Evolutionary conservation across 2,888 invertebrate species (phyloP).

Genomic region (Limnephilus rhombicus): DNA sequence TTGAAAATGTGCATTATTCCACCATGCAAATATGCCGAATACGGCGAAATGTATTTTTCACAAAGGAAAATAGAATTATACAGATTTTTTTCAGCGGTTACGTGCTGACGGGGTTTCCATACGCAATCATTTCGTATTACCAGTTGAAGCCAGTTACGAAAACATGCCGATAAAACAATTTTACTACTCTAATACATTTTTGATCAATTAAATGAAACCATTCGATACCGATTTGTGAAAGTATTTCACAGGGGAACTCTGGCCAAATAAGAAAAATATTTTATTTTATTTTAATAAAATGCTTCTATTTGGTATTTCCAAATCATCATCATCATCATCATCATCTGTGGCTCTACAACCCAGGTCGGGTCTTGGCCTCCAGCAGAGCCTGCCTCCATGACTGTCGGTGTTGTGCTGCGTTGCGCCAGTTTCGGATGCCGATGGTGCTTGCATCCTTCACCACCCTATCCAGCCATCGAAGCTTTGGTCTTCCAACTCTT

Average conservation of each 20-base stretch:
- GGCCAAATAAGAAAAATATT: too few species aligned
- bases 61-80: not conserved
- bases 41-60: not conserved
- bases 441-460: too few species aligned
- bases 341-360: too few species aligned
- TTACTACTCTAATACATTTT: not conserved
- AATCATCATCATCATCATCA: too few species aligned
- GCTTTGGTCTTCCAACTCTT: too few species aligned
- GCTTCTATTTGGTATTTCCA: too few species aligned
- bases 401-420: too few species aligned
- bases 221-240: not conserved
- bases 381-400: too few species aligned
- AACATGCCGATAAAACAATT: not conserved
- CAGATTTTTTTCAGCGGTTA: not conserved
- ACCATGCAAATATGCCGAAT: not conserved
- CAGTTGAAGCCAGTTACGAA: not conserved
- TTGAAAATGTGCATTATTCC: conserved; percentile 18
- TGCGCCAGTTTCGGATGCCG: too few species aligned
- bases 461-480: too few species aligned
- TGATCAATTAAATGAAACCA: not conserved
- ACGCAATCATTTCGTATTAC: not conserved
- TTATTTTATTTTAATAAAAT: too few species aligned
- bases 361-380: too few species aligned
- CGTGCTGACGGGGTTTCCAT: not conserved
- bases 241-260: not conserved